Evolutionary conservation across 2,113 vertebrate genomes (phyloP), one percentile per base, ranked within the genome.

Genomic region (Rhadina sibilatrix): DNA sequence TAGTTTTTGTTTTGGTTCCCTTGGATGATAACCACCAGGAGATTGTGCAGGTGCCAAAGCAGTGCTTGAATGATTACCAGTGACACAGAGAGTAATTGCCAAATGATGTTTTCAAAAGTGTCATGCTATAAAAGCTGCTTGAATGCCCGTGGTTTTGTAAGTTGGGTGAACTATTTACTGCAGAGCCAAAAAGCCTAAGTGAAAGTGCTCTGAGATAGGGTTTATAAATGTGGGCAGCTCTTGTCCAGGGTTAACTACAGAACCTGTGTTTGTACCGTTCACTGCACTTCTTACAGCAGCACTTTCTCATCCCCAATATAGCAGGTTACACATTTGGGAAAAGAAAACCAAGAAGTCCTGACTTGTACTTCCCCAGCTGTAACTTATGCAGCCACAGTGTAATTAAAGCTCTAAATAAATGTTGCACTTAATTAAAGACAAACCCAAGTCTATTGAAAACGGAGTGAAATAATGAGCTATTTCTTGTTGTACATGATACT

Each of bases 381-480:
- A 94, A 88, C 44, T 64, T 86, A 70, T 27, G n/a, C 40, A 93
- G 82, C 77, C 82, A 70, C 82, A 92, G 71, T 18, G 46, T 83
- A 91, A 94, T 87, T 94, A 86, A 94, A 85, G 33, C 65, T 27
- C 79, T 74, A 83, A 90, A 91, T 57, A 93, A 82, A 93, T n/a
- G 35, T 77, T 93, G 75, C 42, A 47, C 60, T 88, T 83, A 94
- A 95, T 94, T 94, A 91, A 96, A 88, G 78, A 70, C 82, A 95
- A 91, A 94, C 92, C 6, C 75, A 66, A 88, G 59, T 30, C 71
- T 83, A 90, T 78, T 91, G 94, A 74, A 96, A 92, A 80, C 0
- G 2, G 69, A 77, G 53, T 12, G 42, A 85, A 95, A 87, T 90
- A 72, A 87, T 85, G 78, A 94, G 63, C 61, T 79, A 69, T 69